Base-by-base conservation (phyloP, 2,888 invertebrate species). In the Drosophila austrosaltans region DNA sequence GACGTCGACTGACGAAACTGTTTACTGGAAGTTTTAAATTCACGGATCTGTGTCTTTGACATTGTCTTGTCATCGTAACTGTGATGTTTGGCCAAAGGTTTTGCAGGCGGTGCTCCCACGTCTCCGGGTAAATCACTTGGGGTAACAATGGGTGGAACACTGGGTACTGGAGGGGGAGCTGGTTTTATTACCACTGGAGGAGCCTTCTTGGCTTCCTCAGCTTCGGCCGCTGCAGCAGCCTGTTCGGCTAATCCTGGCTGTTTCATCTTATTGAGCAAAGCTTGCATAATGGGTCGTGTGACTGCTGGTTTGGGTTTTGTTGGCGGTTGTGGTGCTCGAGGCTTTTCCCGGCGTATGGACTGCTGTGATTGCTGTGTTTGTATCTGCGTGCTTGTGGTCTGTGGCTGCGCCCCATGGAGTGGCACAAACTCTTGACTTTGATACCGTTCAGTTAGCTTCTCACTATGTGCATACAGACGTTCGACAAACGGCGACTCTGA, bases 11-110 rank as follows among this genome's bases (percentile, higher is more conserved):
- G 94, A 2, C 94, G 93, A 81, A 94, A 92, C 57, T 86, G 89
- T 82, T 94, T 94, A 22, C 93, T 93, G 44, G 94, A 93, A 53
- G 94, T 93, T 91, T 94, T 95, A 76, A 94, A 94, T 84, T 95
- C 94, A 66, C 94, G 94, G 77, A 95, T 94, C 92, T 95, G 94
- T 73, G 94, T 93, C 82, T 94, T 94, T 0, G 95, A 95, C 28
- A 94, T 81, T 2, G 94, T 94, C 84, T 94, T 94, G 77, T 95
- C 95, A 72, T 95, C 95, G 66, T 94, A 94, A 77, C 95, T 95
- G n/a, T 94, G 94, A 81, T 95, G 94, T 89, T 95, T 94, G 30
- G 94, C 93, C 53, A 95, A 82, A 7, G 94, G 94, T 80, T 94
- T 94, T 69, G 93, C 94, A 42, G 94, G 94, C 3, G 86, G 76